Percentiles rank a stretch among this genome's conserved stretches.
phyloP scores from a whole-genome alignment of 2,888 invertebrate species.

The Hydrotaea cyrtoneurina region DNA sequence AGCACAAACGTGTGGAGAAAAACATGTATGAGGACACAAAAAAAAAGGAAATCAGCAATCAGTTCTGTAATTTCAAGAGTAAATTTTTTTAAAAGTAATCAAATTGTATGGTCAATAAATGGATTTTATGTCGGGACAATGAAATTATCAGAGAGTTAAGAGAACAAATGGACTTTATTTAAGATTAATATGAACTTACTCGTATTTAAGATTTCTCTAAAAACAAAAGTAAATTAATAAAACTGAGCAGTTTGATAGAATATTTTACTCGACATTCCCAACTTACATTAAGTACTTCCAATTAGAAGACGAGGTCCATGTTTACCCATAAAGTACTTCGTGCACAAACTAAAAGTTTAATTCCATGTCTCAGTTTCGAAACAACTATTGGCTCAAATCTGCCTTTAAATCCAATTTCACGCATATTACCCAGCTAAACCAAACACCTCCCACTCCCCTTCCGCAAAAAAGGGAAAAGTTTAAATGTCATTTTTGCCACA shows the following conservation, averaged over 20 bases:
- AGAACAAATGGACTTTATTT: no score
- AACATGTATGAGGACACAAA: neutral
- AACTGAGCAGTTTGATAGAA: no score
- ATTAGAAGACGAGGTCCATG: no score
- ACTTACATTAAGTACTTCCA: no score
- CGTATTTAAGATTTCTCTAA: no score
- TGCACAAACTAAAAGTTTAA: no score
- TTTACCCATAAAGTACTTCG: no score
- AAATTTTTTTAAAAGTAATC: slow-evolving; percentile 25
- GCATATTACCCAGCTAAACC: slow-evolving; percentile 11
- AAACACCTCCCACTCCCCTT: no score
- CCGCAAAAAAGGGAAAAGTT: slow-evolving; percentile 56
- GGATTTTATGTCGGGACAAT: neutral
- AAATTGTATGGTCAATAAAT: neutral
- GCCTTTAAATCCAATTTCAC: slow-evolving; percentile 30
- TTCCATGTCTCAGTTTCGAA: no score
- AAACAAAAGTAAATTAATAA: no score
- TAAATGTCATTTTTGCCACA: slow-evolving; percentile 63
- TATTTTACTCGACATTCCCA: no score
- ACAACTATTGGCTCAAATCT: neutral
- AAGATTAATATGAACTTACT: no score
- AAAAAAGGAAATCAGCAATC: neutral
- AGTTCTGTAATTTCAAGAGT: neutral
- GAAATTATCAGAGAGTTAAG: neutral
- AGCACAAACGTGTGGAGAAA: neutral